Conservation (phyloP, 2,888 invertebrate genomes). For the Nomada lathburiana region DNA sequence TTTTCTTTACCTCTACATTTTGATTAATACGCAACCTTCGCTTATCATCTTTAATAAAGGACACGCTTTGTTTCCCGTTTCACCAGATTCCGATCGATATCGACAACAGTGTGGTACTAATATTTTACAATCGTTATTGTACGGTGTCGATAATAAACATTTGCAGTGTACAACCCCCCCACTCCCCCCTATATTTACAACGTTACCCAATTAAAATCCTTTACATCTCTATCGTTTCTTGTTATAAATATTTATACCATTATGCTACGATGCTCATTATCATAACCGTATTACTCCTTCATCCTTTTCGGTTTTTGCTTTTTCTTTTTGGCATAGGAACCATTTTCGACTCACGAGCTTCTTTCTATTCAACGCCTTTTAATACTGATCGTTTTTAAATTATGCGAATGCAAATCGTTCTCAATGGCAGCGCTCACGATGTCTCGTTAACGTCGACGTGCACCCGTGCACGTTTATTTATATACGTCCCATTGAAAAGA, state of each 20-base stretch:
- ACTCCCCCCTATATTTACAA: constrained; percentile 57
- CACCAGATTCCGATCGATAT: constrained; percentile 15
- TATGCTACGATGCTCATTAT: constrained; percentile 58
- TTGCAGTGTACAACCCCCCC: constrained; percentile 36
- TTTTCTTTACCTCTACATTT: constrained; percentile 56
- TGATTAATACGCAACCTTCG: constrained; percentile 65
- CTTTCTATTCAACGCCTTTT: constrained; percentile 65
- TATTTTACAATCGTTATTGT: constrained; percentile 53
- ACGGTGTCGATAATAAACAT: constrained; percentile 34
- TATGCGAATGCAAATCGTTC: constrained; percentile 54
- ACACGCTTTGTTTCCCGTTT: constrained; percentile 23
- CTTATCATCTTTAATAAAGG: constrained; percentile 49
- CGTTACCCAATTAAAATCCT: constrained; percentile 45
- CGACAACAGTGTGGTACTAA: constrained; percentile 25
- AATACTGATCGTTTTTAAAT: constrained; percentile 69
- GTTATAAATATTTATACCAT: constrained; percentile 69
- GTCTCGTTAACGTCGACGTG: constrained; percentile 21
- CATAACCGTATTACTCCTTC: constrained; percentile 21
- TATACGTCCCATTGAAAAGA: constrained; percentile 13
- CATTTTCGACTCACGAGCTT: constrained; percentile 61
- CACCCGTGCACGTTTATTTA: constrained; percentile 3
- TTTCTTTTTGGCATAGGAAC: constrained; percentile 69
- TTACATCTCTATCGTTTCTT: constrained; percentile 43
- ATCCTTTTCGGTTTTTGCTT: constrained; percentile 55
- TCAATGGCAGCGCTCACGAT: constrained; percentile 36